Evolutionary conservation across 2,888 invertebrate species (phyloP).

Genomic region (Cryptus viduatorius): DNA sequence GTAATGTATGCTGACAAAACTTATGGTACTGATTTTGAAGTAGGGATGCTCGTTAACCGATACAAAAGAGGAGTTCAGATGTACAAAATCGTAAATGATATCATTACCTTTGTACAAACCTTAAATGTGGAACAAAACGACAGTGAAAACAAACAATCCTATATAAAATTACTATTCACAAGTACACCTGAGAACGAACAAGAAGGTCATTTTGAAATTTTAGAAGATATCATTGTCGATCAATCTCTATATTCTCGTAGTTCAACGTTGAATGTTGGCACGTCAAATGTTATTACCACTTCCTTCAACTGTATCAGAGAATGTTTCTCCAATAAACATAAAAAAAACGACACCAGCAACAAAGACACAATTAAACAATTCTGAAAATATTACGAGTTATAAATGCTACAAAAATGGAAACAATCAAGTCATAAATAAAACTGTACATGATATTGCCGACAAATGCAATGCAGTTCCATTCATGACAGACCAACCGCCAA

Average conservation of each 20-base stretch:
- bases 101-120: background rate
- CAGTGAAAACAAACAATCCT: background rate
- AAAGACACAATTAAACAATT: background rate
- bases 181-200: constrained; percentile 1
- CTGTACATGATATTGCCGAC: background rate
- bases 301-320: background rate
- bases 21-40: constrained; percentile 32
- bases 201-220: background rate
- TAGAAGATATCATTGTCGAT: background rate
- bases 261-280: background rate
- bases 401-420: background rate
- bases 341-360: background rate
- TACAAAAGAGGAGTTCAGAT: constrained; percentile 17
- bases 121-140: background rate
- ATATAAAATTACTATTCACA: constrained; percentile 1
- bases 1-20: constrained; percentile 18
- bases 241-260: background rate
- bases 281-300: background rate
- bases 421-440: background rate
- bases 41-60: constrained; percentile 26
- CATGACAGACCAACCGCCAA: constrained; percentile 8
- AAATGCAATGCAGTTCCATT: background rate
- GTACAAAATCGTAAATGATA: background rate
- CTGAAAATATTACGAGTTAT: background rate
- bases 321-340: background rate